Conservation (phyloP, 2,113 vertebrate genomes). For the Camelus dromedarius region DNA sequence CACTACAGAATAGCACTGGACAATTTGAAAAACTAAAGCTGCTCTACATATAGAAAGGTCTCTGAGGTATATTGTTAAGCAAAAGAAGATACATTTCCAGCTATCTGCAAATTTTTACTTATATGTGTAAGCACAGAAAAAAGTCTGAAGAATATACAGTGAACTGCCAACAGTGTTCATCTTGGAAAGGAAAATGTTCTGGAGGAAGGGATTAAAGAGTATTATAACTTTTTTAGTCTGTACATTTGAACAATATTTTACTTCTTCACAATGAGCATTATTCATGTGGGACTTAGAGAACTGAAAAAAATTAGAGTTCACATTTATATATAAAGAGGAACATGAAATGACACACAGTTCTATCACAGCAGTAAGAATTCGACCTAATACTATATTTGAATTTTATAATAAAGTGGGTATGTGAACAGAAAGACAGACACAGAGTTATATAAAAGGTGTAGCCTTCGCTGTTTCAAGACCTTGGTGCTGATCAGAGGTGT, state of each 20-base stretch:
- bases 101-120: neutral
- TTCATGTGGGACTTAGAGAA: neutral
- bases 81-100: neutral
- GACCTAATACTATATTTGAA: neutral
- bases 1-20: neutral
- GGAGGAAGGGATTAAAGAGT: neutral
- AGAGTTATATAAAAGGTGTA: neutral
- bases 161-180: neutral
- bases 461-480: constrained; percentile 86
- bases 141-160: neutral
- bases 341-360: neutral
- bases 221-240: neutral
- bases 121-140: neutral
- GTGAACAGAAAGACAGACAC: neutral
- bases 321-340: neutral
- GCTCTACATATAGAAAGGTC: neutral
- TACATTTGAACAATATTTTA: neutral
- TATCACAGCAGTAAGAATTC: neutral
- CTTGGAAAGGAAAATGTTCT: neutral
- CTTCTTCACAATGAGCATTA: neutral
- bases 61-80: neutral
- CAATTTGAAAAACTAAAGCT: neutral
- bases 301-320: neutral
- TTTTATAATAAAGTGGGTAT: neutral
- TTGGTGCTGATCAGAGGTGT: constrained; percentile 96